Evolutionary conservation across 2,888 invertebrate genomes (phyloP).

Genomic region (Acanthopleura granulata): DNA sequence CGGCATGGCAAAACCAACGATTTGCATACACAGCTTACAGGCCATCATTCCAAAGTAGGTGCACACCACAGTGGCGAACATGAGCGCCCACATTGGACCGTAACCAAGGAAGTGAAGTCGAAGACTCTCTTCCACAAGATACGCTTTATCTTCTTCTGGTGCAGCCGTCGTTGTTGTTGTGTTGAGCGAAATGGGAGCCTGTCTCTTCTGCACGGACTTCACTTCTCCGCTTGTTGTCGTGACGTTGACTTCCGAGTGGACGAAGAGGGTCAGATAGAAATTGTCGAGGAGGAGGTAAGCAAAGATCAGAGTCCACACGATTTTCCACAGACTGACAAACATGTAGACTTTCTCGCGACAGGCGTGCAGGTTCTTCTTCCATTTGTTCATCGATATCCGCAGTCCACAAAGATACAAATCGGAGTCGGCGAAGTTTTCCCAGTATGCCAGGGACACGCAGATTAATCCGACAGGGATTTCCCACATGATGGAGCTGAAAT

Average conservation of each 20-base stretch:
- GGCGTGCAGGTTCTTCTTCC: conserved; percentile 48
- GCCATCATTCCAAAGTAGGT: conserved; percentile 72
- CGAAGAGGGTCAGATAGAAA: conserved; percentile 25
- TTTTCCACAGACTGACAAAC: conserved; percentile 50
- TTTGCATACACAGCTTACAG: conserved; percentile 72
- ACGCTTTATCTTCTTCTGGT: not conserved
- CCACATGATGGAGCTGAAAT: conserved; percentile 30
- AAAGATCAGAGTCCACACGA: conserved; percentile 43
- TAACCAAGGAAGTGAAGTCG: conserved; percentile 27
- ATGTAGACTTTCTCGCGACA: conserved; percentile 47
- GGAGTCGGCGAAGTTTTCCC: conserved; percentile 58
- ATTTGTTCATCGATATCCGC: conserved; percentile 37
- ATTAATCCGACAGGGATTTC: conserved; percentile 43
- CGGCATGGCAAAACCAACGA: conserved; percentile 70
- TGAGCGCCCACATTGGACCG: conserved; percentile 42
- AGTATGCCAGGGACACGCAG: conserved; percentile 47
- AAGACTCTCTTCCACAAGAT: not conserved
- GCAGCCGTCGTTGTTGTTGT: not conserved
- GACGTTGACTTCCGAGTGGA: conserved; percentile 6
- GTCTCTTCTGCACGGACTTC: not conserved
- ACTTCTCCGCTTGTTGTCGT: not conserved
- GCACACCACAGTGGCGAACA: conserved; percentile 54
- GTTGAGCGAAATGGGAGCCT: not conserved
- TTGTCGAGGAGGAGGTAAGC: conserved; percentile 43
- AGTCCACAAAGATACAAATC: conserved; percentile 38